Percentiles rank a stretch among this genome's conserved stretches.
phyloP scores from a whole-genome alignment of 2,888 invertebrate genomes.

The Dynastes grantii region DNA sequence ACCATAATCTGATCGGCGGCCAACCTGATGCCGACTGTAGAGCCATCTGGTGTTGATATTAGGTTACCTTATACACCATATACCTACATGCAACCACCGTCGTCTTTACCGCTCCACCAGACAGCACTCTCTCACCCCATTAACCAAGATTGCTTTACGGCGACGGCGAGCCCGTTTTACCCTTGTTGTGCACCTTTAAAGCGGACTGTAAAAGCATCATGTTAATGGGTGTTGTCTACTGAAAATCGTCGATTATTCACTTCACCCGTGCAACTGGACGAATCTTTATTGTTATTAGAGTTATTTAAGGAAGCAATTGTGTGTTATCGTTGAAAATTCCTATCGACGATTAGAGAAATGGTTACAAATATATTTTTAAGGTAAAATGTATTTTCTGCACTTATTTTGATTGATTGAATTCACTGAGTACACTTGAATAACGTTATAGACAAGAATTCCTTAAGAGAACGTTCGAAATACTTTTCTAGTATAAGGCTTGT shows the following conservation, averaged over 20 bases:
- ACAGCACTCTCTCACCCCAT: slow-evolving; percentile 57
- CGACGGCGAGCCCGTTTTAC: slow-evolving; percentile 51
- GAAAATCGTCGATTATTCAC: slow-evolving; percentile 33
- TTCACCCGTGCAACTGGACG: neutral
- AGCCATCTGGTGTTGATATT: slow-evolving; percentile 59
- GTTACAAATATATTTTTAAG: no score
- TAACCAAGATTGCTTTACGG: slow-evolving; percentile 58
- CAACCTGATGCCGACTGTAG: slow-evolving; percentile 56
- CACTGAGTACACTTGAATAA: no score
- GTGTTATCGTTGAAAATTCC: neutral
- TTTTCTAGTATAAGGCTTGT: no score
- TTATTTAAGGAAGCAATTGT: neutral
- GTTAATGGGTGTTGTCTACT: slow-evolving; percentile 51
- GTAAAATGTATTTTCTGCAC: no score
- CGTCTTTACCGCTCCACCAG: slow-evolving; percentile 40
- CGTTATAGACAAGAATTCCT: no score
- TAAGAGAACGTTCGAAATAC: no score
- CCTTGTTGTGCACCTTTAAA: slow-evolving; percentile 53
- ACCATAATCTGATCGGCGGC: slow-evolving; percentile 61
- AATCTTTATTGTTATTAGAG: slow-evolving; percentile 9
- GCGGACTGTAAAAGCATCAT: slow-evolving; percentile 56
- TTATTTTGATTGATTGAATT: no score
- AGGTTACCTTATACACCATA: slow-evolving; percentile 53
- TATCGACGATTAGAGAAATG: no score
- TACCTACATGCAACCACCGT: slow-evolving; percentile 13